Base-by-base conservation (phyloP, 2,113 vertebrate species). In the Chionomys nivalis region DNA sequence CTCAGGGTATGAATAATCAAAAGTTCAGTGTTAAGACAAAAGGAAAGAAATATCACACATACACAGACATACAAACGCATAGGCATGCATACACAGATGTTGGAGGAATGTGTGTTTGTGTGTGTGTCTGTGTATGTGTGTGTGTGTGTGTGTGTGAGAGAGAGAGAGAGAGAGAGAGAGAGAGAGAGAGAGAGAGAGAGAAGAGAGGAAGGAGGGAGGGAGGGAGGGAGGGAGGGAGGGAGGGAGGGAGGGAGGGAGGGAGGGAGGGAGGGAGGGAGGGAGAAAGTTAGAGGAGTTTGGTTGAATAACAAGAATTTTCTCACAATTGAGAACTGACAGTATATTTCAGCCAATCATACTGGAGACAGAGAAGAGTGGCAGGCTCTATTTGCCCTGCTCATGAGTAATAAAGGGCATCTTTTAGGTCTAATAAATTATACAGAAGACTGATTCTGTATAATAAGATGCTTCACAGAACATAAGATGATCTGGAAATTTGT, bases 161-260 rank as follows among this genome's bases (percentile, higher is more conserved):
- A n/a, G 70, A 72, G 33, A 49, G 49, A 12, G 49, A 12, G 49
- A 49, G 5, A 44, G 44, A 44, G 44, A 44, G 44, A 44, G 44
- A 44, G 44, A 44, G 44, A 44, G 44, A 44, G 44, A 44, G 47
- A n/a, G n/a, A n/a, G n/a, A n/a, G n/a, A n/a, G n/a, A n/a, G n/a
- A n/a, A n/a, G n/a, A n/a, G n/a, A n/a, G n/a, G n/a, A n/a, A n/a
- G 6, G 47, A 7, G 11, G 3, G 63, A 12, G 26, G 0, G 26
- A 28, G 26, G 0, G 10, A 28, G 4, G 10, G 11, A 31, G 3
- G 28, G 28, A 33, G 28, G 10, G 65, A 66, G 28, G 3, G 28
- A 26, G 24, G n/a, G 44, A 44, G 44, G 5, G 44, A 44, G 47
- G 6, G 47, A 7, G 11, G 3, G 63, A 12, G 26, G 0, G 26